phyloP scores from a whole-genome alignment of 2,113 vertebrate genomes.

The Microcebus tavaratra region DNA sequence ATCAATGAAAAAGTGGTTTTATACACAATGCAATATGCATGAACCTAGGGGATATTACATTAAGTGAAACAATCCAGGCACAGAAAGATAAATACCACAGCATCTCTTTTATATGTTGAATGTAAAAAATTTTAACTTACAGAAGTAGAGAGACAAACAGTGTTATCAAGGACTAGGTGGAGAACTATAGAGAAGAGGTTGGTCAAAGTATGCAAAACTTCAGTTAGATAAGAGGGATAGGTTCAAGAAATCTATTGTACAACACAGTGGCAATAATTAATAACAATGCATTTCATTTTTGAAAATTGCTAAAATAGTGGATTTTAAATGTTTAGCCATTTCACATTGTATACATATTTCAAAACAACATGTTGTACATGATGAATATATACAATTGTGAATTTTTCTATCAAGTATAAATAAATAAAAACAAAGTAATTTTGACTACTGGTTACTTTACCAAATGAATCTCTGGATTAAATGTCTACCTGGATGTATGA shows the following conservation, averaged over 20 bases:
- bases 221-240: background rate
- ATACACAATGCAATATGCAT: background rate
- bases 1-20: background rate
- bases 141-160: background rate
- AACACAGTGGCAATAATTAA: background rate
- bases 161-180: background rate
- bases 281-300: background rate
- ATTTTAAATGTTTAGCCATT: background rate
- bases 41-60: background rate
- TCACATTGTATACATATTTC: background rate
- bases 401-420: background rate
- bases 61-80: background rate
- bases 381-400: background rate
- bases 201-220: background rate
- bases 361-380: background rate
- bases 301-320: background rate
- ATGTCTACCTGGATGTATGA: background rate
- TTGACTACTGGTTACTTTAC: background rate
- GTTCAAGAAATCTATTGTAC: background rate
- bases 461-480: background rate
- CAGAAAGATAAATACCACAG: background rate
- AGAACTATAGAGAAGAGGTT: background rate
- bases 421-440: background rate
- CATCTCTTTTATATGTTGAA: background rate
- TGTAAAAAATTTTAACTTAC: background rate